phyloP scores from a whole-genome alignment of 1,140 invertebrate genomes.

The Octopus bimaculoides region DNA sequence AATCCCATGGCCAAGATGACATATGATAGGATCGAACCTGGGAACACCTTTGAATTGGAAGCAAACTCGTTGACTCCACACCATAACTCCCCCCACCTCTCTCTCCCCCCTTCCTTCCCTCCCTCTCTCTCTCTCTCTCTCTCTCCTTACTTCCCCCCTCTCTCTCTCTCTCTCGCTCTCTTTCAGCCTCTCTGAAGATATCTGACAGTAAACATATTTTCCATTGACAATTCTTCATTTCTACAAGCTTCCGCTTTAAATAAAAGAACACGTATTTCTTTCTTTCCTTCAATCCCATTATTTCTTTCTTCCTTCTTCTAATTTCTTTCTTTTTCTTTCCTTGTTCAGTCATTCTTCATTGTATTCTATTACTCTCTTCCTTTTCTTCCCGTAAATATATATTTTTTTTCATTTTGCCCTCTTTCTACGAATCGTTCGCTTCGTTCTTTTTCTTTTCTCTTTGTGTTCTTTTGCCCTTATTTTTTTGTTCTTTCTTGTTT shows the following conservation, averaged over 20 bases:
- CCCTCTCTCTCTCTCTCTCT: not conserved
- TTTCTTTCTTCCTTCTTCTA: not conserved
- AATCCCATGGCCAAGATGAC: too few relatives aligned
- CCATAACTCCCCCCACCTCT: not conserved
- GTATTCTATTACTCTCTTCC: not conserved
- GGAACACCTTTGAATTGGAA: too few relatives aligned
- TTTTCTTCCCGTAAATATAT: not conserved
- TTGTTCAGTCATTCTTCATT: not conserved
- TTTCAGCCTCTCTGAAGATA: not conserved
- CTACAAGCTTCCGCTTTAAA: too few relatives aligned
- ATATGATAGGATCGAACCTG: too few relatives aligned
- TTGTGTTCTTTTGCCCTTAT: not conserved
- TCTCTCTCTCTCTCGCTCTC: slow-evolving; percentile 19
- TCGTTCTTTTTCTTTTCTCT: not conserved
- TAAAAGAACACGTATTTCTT: not conserved
- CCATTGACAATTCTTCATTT: too few relatives aligned
- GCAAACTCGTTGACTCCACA: too few relatives aligned
- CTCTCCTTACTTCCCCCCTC: slow-evolving; percentile 9
- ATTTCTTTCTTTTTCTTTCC: not conserved
- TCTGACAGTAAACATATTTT: not conserved
- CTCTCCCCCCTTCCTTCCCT: not conserved
- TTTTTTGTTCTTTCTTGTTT: not conserved
- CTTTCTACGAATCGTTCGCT: too few relatives aligned
- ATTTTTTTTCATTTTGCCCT: not conserved
- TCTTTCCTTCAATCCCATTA: not conserved